phyloP scores from a whole-genome alignment of 2,797 vertebrate species.

The Rhodeus uyekii region DNA sequence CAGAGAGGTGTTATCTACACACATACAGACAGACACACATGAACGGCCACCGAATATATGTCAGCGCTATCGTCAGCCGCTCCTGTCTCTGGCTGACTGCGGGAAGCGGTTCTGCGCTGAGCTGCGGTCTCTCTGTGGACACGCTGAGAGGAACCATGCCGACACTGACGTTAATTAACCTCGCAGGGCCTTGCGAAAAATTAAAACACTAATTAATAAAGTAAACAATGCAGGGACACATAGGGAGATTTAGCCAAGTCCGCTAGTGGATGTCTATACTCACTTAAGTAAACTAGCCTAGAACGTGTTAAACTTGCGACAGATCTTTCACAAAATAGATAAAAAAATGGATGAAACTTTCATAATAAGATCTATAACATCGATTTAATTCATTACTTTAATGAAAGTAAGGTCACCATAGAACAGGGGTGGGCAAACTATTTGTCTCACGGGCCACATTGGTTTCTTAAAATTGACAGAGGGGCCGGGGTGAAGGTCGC shows the following conservation, averaged over 20 bases:
- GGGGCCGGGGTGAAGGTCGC: too few species aligned
- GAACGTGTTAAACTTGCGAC: neutral
- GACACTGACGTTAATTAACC: conserved; percentile 61
- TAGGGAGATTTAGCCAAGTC: conserved; percentile 44
- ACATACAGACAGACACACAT: conserved; percentile 52
- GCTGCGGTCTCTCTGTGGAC: conserved; percentile 50
- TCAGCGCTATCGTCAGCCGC: conserved; percentile 37
- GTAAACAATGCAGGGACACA: conserved; percentile 56
- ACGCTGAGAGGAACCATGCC: conserved; percentile 47
- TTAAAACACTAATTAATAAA: conserved; percentile 63
- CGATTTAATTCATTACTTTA: neutral
- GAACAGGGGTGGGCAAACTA: too few species aligned
- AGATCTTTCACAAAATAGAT: neutral
- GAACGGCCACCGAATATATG: conserved; percentile 28
- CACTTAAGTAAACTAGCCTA: neutral
- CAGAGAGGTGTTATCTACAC: conserved; percentile 25
- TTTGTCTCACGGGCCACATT: too few species aligned
- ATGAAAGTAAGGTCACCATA: neutral
- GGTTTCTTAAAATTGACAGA: too few species aligned
- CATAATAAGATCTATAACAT: neutral
- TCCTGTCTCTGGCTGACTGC: conserved; percentile 44
- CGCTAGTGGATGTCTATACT: conserved; percentile 12
- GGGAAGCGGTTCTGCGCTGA: conserved; percentile 44
- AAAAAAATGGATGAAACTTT: neutral
- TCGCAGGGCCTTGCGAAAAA: conserved; percentile 62